Evolutionary conservation across 2,888 invertebrate genomes (phyloP).

Genomic region (Dione juno): DNA sequence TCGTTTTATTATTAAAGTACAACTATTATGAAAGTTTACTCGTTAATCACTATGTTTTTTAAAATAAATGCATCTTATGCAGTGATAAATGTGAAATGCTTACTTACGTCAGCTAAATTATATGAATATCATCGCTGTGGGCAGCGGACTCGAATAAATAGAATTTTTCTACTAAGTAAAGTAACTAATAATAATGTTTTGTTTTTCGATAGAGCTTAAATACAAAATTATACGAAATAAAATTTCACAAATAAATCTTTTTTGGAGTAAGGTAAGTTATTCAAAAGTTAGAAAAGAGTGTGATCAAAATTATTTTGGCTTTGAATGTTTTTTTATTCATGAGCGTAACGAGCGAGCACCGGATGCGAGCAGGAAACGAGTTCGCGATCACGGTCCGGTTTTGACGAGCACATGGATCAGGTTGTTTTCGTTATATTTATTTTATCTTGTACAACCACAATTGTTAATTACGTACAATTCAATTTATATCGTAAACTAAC

Average conservation of each 20-base stretch:
- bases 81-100: not conserved
- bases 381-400: conserved; percentile 50
- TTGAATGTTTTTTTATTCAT: conserved; percentile 59
- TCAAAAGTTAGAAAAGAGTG: conserved; percentile 43
- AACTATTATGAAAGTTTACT: conserved; percentile 13
- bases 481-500: not conserved
- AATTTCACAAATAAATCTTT: conserved; percentile 17
- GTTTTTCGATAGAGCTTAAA: no score
- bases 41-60: not conserved
- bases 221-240: not conserved
- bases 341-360: conserved; percentile 56
- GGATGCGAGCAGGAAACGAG: conserved; percentile 56
- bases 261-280: not conserved
- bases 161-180: no score
- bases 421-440: conserved; percentile 17
- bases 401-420: conserved; percentile 46
- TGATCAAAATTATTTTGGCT: conserved; percentile 55
- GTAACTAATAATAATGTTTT: no score
- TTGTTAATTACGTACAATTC: not conserved
- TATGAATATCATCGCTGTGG: not conserved
- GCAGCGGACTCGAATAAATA: no score
- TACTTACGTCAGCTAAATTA: conserved; percentile 2
- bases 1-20: conserved; percentile 11
- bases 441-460: conserved; percentile 1
- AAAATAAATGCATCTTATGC: not conserved